Evolutionary conservation across 1,140 invertebrate species (phyloP), one percentile per base, ranked within the genome.

Genomic region (Patella vulgata): DNA sequence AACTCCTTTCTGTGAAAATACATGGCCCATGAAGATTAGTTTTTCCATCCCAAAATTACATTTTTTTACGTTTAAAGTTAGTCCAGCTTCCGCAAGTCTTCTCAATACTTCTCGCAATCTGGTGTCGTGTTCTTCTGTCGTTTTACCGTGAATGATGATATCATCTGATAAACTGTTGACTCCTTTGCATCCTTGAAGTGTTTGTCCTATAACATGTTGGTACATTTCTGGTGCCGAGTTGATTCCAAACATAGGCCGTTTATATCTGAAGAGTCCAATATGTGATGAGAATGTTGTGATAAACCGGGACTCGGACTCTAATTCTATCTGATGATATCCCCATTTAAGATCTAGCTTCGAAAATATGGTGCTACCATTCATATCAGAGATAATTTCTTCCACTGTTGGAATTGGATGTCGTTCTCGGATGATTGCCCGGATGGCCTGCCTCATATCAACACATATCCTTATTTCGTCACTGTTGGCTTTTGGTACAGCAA

Each of bases 401-500:
- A 68, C 54, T 30, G 71, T 81, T 12, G 78, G 74, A 23, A 73
- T 74, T 11, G 70, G 62, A 50, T 77, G 67, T 46, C 77, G 55
- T 59, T 78, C 74, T 11, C 75, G 39, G 4, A 57, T 40, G 9
- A 82, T 66, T 11, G 77, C 74, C 42, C 53, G 40, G 48, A 80
- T 81, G 1, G 70, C 71, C 53, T 59, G 5, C 47, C 71, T 48
- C 67, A 77, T 74, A 46, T 81, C 77, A 12, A 80, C 59, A 59
- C 78, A 79, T 2, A 81, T 30, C 27, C 73, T 39, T 9, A 82
- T 71, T 17, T 73, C 74, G 0, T 40, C 47, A 9, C 61, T 66
- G 23, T 63, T 60, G 23, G 55, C 42, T 44, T 76, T 80, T 30
- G 71, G 75, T 9, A 73, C 58, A n/a, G 74, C 67, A 12, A 74